phyloP scores from a whole-genome alignment of 2,113 vertebrate species.

The Nipponia nippon region DNA sequence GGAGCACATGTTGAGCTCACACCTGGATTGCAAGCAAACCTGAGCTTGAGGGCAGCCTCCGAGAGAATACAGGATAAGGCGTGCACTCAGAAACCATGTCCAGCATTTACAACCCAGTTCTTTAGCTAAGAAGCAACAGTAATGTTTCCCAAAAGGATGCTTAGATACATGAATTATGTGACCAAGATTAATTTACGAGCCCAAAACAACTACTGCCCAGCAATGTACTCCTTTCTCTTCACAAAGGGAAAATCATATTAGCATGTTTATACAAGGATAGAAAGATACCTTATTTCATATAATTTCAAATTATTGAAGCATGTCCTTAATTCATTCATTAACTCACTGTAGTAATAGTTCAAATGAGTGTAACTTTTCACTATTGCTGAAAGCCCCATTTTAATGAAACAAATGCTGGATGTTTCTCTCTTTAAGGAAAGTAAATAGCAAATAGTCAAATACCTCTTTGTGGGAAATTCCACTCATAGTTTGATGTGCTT shows the following conservation, averaged over 20 bases:
- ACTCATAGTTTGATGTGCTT: neutral
- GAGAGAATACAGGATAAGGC: neutral
- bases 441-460: neutral
- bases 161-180: neutral
- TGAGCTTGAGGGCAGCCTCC: neutral
- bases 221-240: neutral
- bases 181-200: neutral
- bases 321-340: neutral
- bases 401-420: neutral
- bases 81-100: neutral
- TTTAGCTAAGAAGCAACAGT: neutral
- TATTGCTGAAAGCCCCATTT: neutral
- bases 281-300: neutral
- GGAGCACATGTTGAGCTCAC: fast-evolving
- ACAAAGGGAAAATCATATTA: neutral
- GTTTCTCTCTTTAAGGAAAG: neutral
- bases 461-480: neutral
- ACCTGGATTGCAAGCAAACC: neutral
- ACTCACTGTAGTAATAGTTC: neutral
- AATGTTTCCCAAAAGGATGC: neutral
- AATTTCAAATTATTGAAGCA: neutral
- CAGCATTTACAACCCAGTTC: neutral
- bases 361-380: neutral
- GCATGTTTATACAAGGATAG: neutral
- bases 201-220: neutral